phyloP scores from a whole-genome alignment of 2,113 vertebrate species.

The Marmota flaviventris region DNA sequence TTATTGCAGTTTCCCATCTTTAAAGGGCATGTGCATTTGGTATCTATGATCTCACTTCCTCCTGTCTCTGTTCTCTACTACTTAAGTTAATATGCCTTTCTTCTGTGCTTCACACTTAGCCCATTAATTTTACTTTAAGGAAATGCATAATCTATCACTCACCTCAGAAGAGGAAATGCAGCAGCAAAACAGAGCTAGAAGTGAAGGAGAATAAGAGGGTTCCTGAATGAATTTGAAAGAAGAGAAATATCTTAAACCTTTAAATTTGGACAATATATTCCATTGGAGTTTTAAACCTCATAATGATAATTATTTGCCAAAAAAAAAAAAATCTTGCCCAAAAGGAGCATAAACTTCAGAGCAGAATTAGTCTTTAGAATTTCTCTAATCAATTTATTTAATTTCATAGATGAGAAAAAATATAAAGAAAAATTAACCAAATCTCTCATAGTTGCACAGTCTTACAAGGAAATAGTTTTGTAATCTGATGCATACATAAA shows the following conservation, averaged over 20 bases:
- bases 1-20: constrained; percentile 12
- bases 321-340: constrained; percentile 15
- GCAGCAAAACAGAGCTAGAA: neutral
- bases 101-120: neutral
- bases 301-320: constrained; percentile 40
- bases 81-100: neutral
- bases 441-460: neutral
- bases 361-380: neutral
- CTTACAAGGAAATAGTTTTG: neutral
- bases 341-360: neutral
- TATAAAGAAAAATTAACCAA: neutral
- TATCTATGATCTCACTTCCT: constrained; percentile 55
- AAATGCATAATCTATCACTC: neutral
- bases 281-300: neutral
- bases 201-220: neutral
- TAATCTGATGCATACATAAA: neutral
- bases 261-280: neutral
- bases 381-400: neutral
- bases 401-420: neutral
- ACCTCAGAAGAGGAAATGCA: constrained; percentile 17
- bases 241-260: neutral
- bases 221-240: neutral
- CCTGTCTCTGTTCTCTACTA: neutral
- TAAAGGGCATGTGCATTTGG: constrained; percentile 22
- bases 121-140: neutral